Conservation (phyloP, 2,113 vertebrate species). For the Salvator merianae region DNA sequence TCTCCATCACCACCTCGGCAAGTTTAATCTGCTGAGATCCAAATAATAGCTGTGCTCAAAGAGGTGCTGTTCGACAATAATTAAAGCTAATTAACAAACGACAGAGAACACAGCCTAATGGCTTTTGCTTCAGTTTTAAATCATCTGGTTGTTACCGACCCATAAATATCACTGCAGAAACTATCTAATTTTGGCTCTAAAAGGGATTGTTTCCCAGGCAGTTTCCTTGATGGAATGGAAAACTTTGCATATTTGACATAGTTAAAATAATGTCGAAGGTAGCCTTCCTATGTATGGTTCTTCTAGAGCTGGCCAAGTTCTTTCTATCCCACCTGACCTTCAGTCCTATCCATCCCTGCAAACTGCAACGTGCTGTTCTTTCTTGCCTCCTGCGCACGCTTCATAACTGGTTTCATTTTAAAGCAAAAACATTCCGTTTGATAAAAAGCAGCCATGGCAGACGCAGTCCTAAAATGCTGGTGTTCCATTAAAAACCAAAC, state of each 20-base stretch:
- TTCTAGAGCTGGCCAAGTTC: not conserved
- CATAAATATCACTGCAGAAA: not conserved
- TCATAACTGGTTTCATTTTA: not conserved
- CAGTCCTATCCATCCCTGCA: not conserved
- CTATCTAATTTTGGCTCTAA: not conserved
- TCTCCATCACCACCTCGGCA: constrained; percentile 8
- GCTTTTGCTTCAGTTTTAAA: not conserved
- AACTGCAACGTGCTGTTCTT: not conserved
- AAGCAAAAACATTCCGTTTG: not conserved
- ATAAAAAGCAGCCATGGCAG: not conserved
- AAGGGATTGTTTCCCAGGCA: not conserved
- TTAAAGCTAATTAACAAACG: constrained; percentile 28
- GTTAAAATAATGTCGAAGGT: not conserved
- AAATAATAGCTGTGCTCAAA: not conserved
- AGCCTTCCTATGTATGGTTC: not conserved
- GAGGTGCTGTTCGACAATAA: not conserved
- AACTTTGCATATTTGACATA: not conserved
- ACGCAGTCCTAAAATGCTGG: not conserved
- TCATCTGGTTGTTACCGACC: not conserved
- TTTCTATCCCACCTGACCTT: not conserved
- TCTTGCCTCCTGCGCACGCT: not conserved
- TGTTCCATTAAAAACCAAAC: not conserved
- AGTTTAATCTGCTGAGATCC: not conserved
- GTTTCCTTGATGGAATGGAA: not conserved
- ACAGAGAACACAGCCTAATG: not conserved